Evolutionary conservation across 2,888 invertebrate species (phyloP), one percentile per base, ranked within the genome.

Genomic region (Drosophila kanekoi): DNA sequence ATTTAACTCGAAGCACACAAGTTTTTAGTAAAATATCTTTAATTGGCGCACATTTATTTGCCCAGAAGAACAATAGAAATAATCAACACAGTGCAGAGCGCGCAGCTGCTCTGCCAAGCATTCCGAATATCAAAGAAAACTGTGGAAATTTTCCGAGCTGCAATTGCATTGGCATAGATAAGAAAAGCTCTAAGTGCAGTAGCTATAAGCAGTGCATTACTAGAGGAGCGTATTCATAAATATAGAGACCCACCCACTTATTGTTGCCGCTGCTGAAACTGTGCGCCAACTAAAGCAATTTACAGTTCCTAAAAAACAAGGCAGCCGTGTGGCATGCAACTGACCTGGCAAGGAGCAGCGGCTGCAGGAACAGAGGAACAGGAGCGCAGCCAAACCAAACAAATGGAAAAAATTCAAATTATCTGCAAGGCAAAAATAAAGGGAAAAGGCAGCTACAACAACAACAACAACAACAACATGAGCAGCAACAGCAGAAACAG

Each of bases 401-500:
- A 86, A 86, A 86, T 83, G 83, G 72, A 79, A 88, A 83, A 81
- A 83, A 83, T 83, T 88, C 75, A 83, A 83, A 83, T 83, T 83
- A 88, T 83, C 83, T 80, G 87, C 65, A 70, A 71, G 70, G 70
- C 64, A 60, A 81, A 80, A 72, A 53, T 51, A 52, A 61, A 62
- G 61, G 53, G 65, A 67, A 62, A 61, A 64, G 37, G 18, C 47
- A 44, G 14, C 32, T 44, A 43, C 45, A 44, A 40, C 11, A 64
- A 14, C 47, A 49, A 28, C 41, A 59, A 14, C 58, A 58, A 23
- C 38, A 52, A 40, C 58, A 37, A 35, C 49, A 23, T 37, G 28
- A 38, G 16, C 11, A 16, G 16, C 32, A 56, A 18, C 53, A 58
- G 20, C 58, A 58, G n/a, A 33, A 49, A 37, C 58, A 37, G 63